A percentile compares a stretch with the other conserved stretches of the same genome.
Conservation (phyloP, 2,888 invertebrate genomes). For the Stomorhina lunata region DNA sequence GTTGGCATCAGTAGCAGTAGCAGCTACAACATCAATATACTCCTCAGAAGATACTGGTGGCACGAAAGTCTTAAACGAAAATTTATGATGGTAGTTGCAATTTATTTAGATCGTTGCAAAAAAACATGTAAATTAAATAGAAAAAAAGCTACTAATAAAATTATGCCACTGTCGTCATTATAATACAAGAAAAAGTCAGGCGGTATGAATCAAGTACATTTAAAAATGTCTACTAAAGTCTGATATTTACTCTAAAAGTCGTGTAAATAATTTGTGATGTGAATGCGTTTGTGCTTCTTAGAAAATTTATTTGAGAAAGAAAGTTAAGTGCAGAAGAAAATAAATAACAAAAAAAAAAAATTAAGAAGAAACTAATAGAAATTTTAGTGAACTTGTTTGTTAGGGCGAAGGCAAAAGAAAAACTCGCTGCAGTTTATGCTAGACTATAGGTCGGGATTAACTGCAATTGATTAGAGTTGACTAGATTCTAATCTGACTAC, state of each 20-base stretch:
- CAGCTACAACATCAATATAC: not conserved
- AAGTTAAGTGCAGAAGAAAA: conserved; percentile 56
- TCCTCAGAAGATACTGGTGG: not conserved
- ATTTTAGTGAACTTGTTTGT: not conserved
- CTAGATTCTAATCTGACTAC: too few species aligned
- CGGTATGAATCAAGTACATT: not conserved
- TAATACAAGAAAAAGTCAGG: not conserved
- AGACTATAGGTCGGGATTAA: too few species aligned
- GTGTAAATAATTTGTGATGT: conserved; percentile 36
- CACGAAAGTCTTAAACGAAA: not conserved
- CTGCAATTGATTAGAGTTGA: too few species aligned
- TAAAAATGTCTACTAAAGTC: too few species aligned
- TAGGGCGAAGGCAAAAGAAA: conserved; percentile 33
- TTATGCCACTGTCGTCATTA: conserved; percentile 14
- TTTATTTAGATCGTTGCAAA: not conserved
- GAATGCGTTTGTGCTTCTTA: not conserved
- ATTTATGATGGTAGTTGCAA: conserved; percentile 24
- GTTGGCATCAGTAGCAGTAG: not conserved
- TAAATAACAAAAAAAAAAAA: conserved; percentile 25
- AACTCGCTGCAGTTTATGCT: too few species aligned
- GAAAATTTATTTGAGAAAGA: conserved; percentile 12
- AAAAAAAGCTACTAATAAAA: conserved; percentile 13
- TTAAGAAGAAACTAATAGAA: conserved; percentile 31
- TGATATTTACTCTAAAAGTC: not conserved
- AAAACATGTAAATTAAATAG: not conserved